phyloP scores from a whole-genome alignment of 2,888 invertebrate genomes.

The Caenorhabditis imperialis region DNA sequence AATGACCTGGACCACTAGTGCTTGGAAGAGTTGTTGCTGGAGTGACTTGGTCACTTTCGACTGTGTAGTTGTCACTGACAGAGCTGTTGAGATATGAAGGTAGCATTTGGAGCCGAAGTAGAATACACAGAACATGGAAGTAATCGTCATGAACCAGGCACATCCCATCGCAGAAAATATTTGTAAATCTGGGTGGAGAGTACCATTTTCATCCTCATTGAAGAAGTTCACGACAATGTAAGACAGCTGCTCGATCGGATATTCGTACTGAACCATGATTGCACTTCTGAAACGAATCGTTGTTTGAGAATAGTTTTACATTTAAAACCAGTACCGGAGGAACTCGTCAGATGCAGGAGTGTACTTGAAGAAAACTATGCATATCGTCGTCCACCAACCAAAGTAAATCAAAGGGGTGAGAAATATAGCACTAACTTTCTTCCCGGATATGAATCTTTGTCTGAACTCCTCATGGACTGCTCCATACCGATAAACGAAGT shows the following conservation, averaged over 20 bases:
- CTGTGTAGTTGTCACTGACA: background rate
- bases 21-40: slow-evolving; percentile 12
- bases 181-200: background rate
- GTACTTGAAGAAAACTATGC: background rate
- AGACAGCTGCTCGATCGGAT: no score
- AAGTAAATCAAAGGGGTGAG: slow-evolving; percentile 4
- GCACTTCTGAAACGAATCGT: no score
- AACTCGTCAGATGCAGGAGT: background rate
- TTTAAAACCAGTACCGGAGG: no score
- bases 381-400: background rate
- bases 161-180: background rate
- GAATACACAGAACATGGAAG: slow-evolving; percentile 5
- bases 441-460: slow-evolving; percentile 3
- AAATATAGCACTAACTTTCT: background rate
- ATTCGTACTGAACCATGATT: no score
- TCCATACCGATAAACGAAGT: slow-evolving; percentile 27
- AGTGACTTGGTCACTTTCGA: slow-evolving; percentile 2
- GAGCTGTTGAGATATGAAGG: background rate
- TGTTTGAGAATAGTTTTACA: no score
- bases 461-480: slow-evolving; percentile 2
- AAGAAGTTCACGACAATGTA: no score
- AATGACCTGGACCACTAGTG: slow-evolving; percentile 6
- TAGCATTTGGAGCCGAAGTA: slow-evolving; percentile 17
- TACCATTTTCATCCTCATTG: background rate
- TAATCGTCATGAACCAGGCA: background rate